Base-by-base conservation (phyloP, 2,113 vertebrate genomes). In the Lepus timidus region DNA sequence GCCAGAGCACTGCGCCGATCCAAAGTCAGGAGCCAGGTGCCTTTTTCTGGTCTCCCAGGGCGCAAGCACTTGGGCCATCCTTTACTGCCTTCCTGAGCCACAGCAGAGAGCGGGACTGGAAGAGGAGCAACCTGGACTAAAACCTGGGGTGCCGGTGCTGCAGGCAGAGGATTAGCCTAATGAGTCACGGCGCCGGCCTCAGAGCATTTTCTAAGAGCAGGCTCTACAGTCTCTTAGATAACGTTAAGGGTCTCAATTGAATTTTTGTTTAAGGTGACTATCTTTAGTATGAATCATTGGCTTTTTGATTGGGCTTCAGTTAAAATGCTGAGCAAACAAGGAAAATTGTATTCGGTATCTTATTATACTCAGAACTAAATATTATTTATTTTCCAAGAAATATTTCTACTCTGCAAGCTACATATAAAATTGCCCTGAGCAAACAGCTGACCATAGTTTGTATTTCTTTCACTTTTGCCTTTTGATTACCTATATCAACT, bases 321-420 rank as follows among this genome's bases (percentile, higher is more conserved):
- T 91, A 82, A 74, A 74, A 29, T 80, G 62, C 71, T 75, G 44
- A 65, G 51, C 23, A 16, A 74, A 81, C 1, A 78, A 61, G 7
- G 29, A 51, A 85, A 64, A 80, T 70, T 25, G 4, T 10, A 85
- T 27, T 61, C 16, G 49, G 25, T 70, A 22, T 5, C 7, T 3
- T 89, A 25, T 70, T 64, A 29, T n/a, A 65, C 65, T n/a, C 14
- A 61, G 9, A 90, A 44, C 8, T 79, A 10, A 9, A 3, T 81
- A 81, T 93, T 90, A 81, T 49, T 85, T 73, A 67, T 65, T 74
- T 74, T 49, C 20, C 19, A 96, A 95, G 71, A 83, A 82, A 82
- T 65, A 23, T 62, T 51, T 27, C 44, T 33, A 16, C 1, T 0
- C 10, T 10, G 20, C 4, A 76, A 23, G 5, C 74, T 90, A 94